Evolutionary conservation across 2,888 invertebrate species (phyloP).

Genomic region (Drosophila koepferae): DNA sequence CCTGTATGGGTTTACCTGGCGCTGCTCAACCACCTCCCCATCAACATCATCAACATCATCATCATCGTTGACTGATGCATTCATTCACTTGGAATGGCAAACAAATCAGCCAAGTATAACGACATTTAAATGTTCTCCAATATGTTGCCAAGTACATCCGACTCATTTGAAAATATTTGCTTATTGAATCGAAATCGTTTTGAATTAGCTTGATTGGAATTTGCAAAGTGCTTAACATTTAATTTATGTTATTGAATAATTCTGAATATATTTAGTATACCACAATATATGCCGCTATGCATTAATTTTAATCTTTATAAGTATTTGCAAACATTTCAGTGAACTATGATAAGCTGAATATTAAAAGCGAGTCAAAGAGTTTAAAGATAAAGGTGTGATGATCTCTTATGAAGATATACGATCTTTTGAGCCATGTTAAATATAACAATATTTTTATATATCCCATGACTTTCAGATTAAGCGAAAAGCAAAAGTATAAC

Average conservation of each 20-base stretch:
- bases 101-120: slow-evolving; percentile 36
- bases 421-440: too few relatives aligned
- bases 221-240: not conserved
- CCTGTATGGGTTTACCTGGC: slow-evolving; percentile 57
- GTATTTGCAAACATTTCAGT: too few relatives aligned
- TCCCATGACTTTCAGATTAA: too few relatives aligned
- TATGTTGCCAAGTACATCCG: slow-evolving; percentile 9
- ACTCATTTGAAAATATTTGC: not conserved
- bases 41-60: slow-evolving; percentile 18
- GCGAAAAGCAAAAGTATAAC: too few relatives aligned
- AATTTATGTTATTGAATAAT: not conserved
- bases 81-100: slow-evolving; percentile 68
- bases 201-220: not conserved
- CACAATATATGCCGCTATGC: too few relatives aligned
- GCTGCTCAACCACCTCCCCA: slow-evolving; percentile 23
- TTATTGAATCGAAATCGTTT: not conserved
- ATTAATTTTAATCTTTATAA: too few relatives aligned
- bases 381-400: too few relatives aligned
- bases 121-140: slow-evolving; percentile 43
- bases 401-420: too few relatives aligned
- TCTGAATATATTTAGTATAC: not conserved
- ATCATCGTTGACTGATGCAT: slow-evolving; percentile 56
- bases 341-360: too few relatives aligned
- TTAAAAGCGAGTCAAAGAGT: too few relatives aligned
- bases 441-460: too few relatives aligned